Conservation (phyloP, 2,888 invertebrate genomes). For the Leucozona laternaria region DNA sequence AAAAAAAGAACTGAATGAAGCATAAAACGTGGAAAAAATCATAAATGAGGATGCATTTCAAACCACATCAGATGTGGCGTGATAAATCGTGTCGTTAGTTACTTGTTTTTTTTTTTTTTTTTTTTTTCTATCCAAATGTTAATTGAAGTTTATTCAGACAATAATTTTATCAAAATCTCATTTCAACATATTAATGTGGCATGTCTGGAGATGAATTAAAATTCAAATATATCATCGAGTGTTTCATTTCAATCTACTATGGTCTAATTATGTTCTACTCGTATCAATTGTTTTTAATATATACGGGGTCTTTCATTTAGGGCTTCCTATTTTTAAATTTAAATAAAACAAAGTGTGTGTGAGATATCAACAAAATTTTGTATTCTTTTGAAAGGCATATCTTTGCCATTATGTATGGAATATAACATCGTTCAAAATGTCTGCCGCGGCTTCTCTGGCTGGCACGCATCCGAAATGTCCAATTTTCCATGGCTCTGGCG, state of each 20-base stretch:
- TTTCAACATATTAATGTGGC: not conserved
- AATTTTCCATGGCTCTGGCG: too few relatives aligned
- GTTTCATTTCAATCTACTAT: not conserved
- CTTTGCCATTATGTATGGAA: too few relatives aligned
- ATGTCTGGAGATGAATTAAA: not conserved
- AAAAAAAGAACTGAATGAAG: not conserved
- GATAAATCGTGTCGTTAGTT: not conserved
- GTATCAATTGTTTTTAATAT: too few relatives aligned
- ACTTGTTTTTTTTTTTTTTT: not conserved
- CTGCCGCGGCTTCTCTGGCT: too few relatives aligned
- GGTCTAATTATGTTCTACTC: too few relatives aligned
- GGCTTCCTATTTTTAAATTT: too few relatives aligned
- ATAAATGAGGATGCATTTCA: constrained; percentile 1
- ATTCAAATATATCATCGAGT: not conserved
- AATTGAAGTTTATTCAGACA: not conserved
- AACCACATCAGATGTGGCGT: not conserved
- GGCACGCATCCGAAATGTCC: too few relatives aligned
- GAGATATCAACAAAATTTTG: too few relatives aligned
- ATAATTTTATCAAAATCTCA: not conserved
- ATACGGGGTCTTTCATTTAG: too few relatives aligned
- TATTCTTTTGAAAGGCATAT: too few relatives aligned
- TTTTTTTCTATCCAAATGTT: not conserved
- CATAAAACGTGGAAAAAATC: not conserved
- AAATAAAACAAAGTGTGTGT: too few relatives aligned
- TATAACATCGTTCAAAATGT: too few relatives aligned